Conservation (phyloP, 2,888 invertebrate genomes). For the Spialia ferax region DNA sequence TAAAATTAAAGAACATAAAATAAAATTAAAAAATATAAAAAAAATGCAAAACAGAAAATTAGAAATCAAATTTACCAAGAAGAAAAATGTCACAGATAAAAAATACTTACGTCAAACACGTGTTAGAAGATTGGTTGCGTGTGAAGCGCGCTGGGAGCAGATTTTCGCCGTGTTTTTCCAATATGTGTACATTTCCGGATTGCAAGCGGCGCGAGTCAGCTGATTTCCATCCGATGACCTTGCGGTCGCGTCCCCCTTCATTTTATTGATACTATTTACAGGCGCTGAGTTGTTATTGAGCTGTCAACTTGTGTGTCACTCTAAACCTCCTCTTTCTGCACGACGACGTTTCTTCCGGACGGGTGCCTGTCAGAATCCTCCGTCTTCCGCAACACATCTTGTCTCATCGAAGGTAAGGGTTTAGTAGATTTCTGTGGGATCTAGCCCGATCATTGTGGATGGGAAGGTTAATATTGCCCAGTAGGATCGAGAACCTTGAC, state of each 20-base stretch:
- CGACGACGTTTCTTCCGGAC: slow-evolving; percentile 79
- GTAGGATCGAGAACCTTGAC: slow-evolving; percentile 72
- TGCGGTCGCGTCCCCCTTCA: slow-evolving; percentile 68
- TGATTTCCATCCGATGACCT: slow-evolving; percentile 80
- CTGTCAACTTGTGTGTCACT: slow-evolving; percentile 51
- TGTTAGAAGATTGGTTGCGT: slow-evolving; percentile 41
- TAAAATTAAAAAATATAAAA: not conserved
- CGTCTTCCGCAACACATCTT: slow-evolving; percentile 83
- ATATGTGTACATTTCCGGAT: slow-evolving; percentile 68
- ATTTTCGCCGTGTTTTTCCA: slow-evolving; percentile 52
- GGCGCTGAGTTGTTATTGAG: slow-evolving; percentile 61
- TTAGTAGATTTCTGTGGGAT: slow-evolving; percentile 80
- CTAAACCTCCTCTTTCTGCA: slow-evolving; percentile 79
- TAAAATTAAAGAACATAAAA: slow-evolving; percentile 3
- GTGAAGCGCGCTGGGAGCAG: slow-evolving; percentile 49
- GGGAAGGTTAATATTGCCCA: slow-evolving; percentile 68
- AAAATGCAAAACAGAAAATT: slow-evolving; percentile 3
- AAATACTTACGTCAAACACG: slow-evolving; percentile 62
- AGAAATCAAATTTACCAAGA: slow-evolving; percentile 10
- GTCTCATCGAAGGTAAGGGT: slow-evolving; percentile 53
- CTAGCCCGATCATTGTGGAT: slow-evolving; percentile 70
- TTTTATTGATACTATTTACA: slow-evolving; percentile 77
- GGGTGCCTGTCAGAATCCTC: slow-evolving; percentile 74
- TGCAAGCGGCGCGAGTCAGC: slow-evolving; percentile 75
- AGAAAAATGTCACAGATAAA: slow-evolving; percentile 37